Evolutionary conservation across 2,888 invertebrate species (phyloP).

Genomic region (Drosophila atripex): DNA sequence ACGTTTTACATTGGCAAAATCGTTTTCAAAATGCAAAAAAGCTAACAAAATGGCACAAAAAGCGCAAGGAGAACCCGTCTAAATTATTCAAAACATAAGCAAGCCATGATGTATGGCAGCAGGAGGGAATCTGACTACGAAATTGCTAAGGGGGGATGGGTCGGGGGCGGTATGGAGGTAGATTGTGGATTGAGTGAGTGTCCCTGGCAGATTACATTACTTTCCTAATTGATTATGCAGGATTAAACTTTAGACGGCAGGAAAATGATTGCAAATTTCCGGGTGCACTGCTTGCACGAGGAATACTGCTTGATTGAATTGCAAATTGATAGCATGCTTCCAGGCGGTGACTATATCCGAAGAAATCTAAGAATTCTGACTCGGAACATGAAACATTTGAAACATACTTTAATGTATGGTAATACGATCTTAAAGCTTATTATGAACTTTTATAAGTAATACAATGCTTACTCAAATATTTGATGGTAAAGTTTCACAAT

Average conservation of each 20-base stretch:
- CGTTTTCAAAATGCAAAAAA: conserved; percentile 58
- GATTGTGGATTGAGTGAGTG: conserved; percentile 7
- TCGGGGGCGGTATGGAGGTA: too few relatives aligned
- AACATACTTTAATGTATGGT: too few relatives aligned
- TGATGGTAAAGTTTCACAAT: neutral
- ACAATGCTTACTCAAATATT: neutral
- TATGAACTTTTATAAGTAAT: too few relatives aligned
- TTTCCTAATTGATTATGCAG: conserved; percentile 35
- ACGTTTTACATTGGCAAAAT: conserved; percentile 71
- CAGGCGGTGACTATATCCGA: neutral
- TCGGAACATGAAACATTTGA: neutral
- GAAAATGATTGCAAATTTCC: conserved; percentile 26
- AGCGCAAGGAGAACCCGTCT: conserved; percentile 25
- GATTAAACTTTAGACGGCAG: conserved; percentile 25
- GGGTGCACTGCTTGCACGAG: conserved; percentile 23
- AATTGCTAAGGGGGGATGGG: conserved; percentile 2
- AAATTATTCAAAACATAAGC: conserved; percentile 75
- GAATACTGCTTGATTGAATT: conserved; percentile 21
- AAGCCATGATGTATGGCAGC: conserved; percentile 56
- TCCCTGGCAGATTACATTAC: conserved; percentile 32
- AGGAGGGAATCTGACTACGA: conserved; percentile 2
- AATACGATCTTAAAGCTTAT: too few relatives aligned
- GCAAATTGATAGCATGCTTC: conserved; percentile 24
- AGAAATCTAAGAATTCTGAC: neutral
- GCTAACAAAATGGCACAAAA: conserved; percentile 14